Evolutionary conservation across 2,888 invertebrate species (phyloP), one percentile per base, ranked within the genome.

Genomic region (Chesias legatella): DNA sequence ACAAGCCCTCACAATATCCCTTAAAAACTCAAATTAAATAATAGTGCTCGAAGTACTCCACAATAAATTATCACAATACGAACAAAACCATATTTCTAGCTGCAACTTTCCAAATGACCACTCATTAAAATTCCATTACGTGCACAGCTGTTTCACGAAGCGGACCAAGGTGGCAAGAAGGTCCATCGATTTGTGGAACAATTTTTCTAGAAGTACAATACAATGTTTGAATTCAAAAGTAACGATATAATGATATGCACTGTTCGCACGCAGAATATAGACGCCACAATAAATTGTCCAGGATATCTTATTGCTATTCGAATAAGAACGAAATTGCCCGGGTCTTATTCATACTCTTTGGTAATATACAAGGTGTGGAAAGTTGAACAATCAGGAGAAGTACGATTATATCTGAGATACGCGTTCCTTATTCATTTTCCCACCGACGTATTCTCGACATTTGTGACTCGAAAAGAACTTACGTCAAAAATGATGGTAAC

Each of bases 121-220:
- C 47, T 43, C 52, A 53, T 53, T 53, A 50, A 53, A 49, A 45
- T 48, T 43, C 52, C 31, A 53, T 53, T 47, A 49, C 26, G 10
- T 35, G 9, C 27, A 34, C 34, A 43, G 45, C 40, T 36, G 43
- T 36, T 47, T 47, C 40, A 47, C 34, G 38, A 44, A 50, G 28
- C 26, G 36, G 29, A 38, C 31, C 53, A 53, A 56, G 51, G 55
- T 49, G 49, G 53, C 51, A 45, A 43, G 49, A 53, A 53, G 49
- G 51, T 49, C 28, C 35, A 56, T 56, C 53, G 53, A 56, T 56
- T 51, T 42, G 27, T 48, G 20, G 42, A 47, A 42, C 17, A 24
- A 23, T 43, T 36, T 53, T 44, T 47, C 39, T 34, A 17, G 13
- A 17, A 17, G 13, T 17, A 48, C 40, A 37, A 40, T 43, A 35